Base-by-base conservation (phyloP, 2,888 invertebrate species). In the Tiliacea aurago region DNA sequence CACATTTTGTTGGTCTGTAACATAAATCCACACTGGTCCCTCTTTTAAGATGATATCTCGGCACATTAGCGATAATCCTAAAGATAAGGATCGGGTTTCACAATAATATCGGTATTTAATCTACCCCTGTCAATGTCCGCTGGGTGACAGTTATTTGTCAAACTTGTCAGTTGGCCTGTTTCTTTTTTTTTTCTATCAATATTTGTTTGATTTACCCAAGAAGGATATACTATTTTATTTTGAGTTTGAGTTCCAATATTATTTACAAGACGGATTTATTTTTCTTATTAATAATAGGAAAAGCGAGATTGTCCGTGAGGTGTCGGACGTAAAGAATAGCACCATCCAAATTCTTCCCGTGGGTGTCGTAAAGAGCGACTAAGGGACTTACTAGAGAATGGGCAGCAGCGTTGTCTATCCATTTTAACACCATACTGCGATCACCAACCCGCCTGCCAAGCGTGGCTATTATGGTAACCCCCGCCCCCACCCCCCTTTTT, bases 31-130 rank as follows among this genome's bases (percentile, higher is more conserved):
- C 55, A 70, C 62, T 41, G 41, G 33, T 71, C 82, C 85, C 86
- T 75, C 73, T 78, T 76, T 70, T 66, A 73, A 90, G 93, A 94
- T 94, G 79, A 61, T 93, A 95, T 94, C 95, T 84, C 64, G 15
- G 71, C 81, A 90, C 93, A 95, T 95, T 95, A 95, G 93, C 86
- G 93, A 89, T 93, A 91, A 94, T 94, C 90, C 89, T 74, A 56
- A 55, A 76, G 93, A 93, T 93, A 91, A 79, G 73, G 79, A 91
- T 93, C 91, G 70, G 77, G 83, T 85, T 84, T 87, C 86, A 90
- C 85, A 84, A 82, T 76, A 77, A 49, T 92, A 93, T 93, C 91
- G 61, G 67, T 68, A 88, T 88, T 75, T 82, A 83, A 94, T 95
- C 94, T 94, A 91, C 94, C 94, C 94, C 88, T 75, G 75, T 59